Percentiles rank a stretch among this genome's conserved stretches.
Conservation (phyloP, 2,797 vertebrate genomes). For the Anguilla anguilla region DNA sequence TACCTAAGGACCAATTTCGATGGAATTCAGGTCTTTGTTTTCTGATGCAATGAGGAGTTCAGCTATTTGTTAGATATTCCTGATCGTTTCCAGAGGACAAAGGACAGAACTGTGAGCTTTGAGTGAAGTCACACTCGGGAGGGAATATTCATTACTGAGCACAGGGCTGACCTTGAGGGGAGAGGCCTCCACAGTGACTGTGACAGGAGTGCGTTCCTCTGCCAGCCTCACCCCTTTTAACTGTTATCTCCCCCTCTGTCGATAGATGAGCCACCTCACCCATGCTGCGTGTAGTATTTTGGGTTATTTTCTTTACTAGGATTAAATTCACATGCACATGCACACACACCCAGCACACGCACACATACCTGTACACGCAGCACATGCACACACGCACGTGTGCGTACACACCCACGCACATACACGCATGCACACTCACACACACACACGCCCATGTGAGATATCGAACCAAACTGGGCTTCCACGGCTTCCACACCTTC, state of each 20-base stretch:
- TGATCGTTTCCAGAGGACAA: neutral
- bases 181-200: neutral
- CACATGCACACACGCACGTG: neutral
- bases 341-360: neutral
- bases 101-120: constrained; percentile 1
- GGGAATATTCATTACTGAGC: neutral
- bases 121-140: constrained; percentile 1
- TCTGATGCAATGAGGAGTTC: neutral
- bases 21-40: neutral
- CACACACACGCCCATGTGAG: neutral
- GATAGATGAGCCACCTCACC: constrained; percentile 3
- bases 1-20: neutral
- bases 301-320: neutral
- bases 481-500: neutral
- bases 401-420: neutral
- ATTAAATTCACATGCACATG: neutral
- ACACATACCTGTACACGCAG: neutral
- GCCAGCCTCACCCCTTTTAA: neutral
- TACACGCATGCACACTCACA: neutral
- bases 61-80: neutral
- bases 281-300: neutral
- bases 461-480: neutral
- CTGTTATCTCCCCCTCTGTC: neutral
- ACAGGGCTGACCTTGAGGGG: neutral
- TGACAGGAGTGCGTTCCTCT: constrained; percentile 5